Evolutionary conservation across 2,113 vertebrate species (phyloP).

Genomic region (Eubucco bourcierii): DNA sequence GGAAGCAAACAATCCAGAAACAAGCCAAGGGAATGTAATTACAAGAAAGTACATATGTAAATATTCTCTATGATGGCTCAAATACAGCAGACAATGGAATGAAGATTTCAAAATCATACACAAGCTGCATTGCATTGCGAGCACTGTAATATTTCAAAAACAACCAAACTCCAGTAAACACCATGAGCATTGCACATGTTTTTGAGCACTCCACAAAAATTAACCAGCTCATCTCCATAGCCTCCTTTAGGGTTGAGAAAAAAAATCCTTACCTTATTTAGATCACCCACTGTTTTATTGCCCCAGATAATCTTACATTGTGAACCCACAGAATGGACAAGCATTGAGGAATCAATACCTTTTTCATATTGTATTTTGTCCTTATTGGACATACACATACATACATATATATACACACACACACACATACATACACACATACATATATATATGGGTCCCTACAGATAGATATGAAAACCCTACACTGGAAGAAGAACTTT

Average conservation of each 20-base stretch:
- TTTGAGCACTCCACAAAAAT: background rate
- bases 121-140: slow-evolving; percentile 32
- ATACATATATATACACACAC: background rate
- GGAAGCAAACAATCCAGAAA: background rate
- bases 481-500: background rate
- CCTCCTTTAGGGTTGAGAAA: background rate
- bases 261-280: background rate
- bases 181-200: background rate
- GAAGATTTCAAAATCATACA: background rate
- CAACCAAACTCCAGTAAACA: background rate
- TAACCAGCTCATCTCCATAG: background rate
- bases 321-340: background rate
- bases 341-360: background rate
- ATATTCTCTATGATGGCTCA: background rate
- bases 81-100: background rate
- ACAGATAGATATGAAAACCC: background rate
- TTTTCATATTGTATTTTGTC: background rate
- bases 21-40: background rate
- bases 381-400: background rate
- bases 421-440: no score
- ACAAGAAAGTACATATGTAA: background rate
- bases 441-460: background rate
- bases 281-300: background rate
- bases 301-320: background rate
- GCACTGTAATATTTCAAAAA: slow-evolving; percentile 11